phyloP scores from a whole-genome alignment of 2,888 invertebrate genomes.

The Hipparchia semele region DNA sequence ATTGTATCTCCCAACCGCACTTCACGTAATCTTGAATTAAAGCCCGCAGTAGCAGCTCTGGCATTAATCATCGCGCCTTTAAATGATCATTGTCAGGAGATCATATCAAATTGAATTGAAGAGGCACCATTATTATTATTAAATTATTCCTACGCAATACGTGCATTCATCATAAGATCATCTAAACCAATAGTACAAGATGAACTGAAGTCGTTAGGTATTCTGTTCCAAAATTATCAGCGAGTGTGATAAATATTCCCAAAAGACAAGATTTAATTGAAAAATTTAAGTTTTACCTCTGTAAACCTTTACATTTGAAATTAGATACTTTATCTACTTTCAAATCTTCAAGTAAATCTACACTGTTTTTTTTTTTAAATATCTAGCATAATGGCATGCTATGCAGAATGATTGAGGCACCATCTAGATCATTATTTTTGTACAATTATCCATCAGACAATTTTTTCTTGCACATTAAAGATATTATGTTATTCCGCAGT shows the following conservation, averaged over 20 bases:
- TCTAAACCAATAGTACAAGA: not conserved
- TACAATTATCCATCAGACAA: too few relatives aligned
- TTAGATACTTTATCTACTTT: too few relatives aligned
- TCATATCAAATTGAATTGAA: constrained; percentile 44
- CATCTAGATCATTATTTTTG: too few relatives aligned
- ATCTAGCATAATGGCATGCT: too few relatives aligned
- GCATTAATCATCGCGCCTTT: constrained; percentile 65
- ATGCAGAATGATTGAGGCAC: too few relatives aligned
- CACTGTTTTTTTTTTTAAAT: too few relatives aligned
- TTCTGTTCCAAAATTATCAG: not conserved
- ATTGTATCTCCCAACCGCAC: constrained; percentile 62
- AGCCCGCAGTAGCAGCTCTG: constrained; percentile 63
- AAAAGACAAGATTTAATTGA: not conserved
- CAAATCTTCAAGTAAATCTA: too few relatives aligned
- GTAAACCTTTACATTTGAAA: too few relatives aligned
- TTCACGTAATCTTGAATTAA: constrained; percentile 75
- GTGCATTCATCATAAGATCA: constrained; percentile 27
- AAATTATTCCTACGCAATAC: constrained; percentile 42
- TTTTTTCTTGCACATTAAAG: too few relatives aligned
- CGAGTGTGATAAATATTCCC: not conserved
- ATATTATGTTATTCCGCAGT: too few relatives aligned
- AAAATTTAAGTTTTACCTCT: too few relatives aligned
- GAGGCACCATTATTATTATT: constrained; percentile 36
- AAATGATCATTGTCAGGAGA: constrained; percentile 48
- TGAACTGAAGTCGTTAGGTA: not conserved